Base-by-base conservation (phyloP, 2,113 vertebrate species). In the Boleophthalmus pectinirostris region DNA sequence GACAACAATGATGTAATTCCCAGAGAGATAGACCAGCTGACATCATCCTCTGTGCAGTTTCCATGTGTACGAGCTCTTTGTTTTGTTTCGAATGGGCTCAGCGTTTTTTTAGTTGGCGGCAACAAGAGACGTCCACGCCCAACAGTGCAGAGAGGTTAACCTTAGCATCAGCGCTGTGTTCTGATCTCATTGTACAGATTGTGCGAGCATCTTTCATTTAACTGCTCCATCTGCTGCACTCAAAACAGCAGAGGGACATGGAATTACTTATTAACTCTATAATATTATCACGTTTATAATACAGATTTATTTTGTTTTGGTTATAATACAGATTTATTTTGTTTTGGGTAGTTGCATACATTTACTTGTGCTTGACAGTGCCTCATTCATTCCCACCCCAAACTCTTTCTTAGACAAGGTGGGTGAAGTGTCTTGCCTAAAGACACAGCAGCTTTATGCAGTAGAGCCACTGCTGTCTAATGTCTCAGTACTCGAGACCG, bases 1-100 rank as follows among this genome's bases (percentile, higher is more conserved):
- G 70, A 57, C 77, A 58, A 58, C 79, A 87, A 82, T 93, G 92
- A 91, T 91, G 91, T 92, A 81, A 93, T 92, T 91, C 89, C 91
- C 91, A 89, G 35, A 70, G 91, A 90, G 92, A 91, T 78, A 82
- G 85, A 83, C 2, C 70, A 72, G 78, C 82, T 93, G 92, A 93
- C 91, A 90, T 93, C 89, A 90, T 91, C 85, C 89, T 87, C 88
- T 90, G 83, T 87, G 82, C 78, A 80, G 87, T 89, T 90, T 84
- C 85, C 87, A 74, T 85, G 82, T 86, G 74, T 69, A 81, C 76
- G 76, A 70, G 75, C 78, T 83, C 73, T 69, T 80, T 82, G 79
- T 73, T 70, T 38, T 23, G 24, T 68, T 81, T 71, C 66, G 25
- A 73, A 51, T 9, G 33, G 33, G 29, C 47, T 74, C 66, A 65